phyloP scores from a whole-genome alignment of 2,113 vertebrate genomes.

The Orthochromis indermauri region DNA sequence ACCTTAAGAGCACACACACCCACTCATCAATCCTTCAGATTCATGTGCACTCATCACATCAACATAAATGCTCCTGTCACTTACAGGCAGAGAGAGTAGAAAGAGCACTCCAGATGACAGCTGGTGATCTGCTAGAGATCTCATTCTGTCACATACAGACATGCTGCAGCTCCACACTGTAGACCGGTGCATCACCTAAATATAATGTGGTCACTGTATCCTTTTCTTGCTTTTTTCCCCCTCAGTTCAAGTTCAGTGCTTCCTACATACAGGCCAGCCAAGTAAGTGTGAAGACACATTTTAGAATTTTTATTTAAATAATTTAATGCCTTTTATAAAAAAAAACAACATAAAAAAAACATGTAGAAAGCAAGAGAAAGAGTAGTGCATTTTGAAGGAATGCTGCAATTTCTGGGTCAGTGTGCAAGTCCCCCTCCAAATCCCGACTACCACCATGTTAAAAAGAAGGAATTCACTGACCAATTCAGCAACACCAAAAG shows the following conservation, averaged over 20 bases:
- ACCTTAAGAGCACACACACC: not conserved
- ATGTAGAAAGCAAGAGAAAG: not conserved
- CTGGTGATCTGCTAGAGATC: not conserved
- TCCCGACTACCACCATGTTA: not conserved
- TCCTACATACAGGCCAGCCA: not conserved
- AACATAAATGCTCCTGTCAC: not conserved
- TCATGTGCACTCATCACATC: not conserved
- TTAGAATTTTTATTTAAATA: not conserved
- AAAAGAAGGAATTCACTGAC: not conserved
- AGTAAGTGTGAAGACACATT: not conserved
- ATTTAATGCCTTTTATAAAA: not conserved
- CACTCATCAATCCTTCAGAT: not conserved
- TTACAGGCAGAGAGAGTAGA: not conserved
- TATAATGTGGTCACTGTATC: not conserved
- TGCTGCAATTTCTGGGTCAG: not conserved
- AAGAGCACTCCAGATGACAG: not conserved
- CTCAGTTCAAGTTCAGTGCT: not conserved
- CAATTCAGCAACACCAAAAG: not conserved
- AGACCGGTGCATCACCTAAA: not conserved
- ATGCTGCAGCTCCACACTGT: not conserved
- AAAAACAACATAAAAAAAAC: too few species aligned
- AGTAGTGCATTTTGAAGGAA: not conserved
- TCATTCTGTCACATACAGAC: conserved; percentile 5
- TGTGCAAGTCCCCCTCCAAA: not conserved
- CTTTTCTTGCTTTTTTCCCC: not conserved